Evolutionary conservation across 2,888 invertebrate species (phyloP), one percentile per base, ranked within the genome.

Genomic region (Trichacis sp.): DNA sequence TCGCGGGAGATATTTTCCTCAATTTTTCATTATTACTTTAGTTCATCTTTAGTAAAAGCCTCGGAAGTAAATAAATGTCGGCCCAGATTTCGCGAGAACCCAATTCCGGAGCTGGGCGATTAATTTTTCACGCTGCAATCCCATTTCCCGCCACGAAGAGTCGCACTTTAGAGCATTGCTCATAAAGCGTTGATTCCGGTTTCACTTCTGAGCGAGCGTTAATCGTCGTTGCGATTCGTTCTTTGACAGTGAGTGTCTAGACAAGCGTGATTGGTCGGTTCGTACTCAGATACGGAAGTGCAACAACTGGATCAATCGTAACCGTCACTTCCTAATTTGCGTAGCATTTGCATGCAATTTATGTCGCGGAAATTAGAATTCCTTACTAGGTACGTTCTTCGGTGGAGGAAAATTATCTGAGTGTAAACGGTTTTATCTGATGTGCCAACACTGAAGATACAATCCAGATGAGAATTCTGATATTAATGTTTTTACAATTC

Each of bases 191-290:
- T 67, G 58, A 69, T 62, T 67, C 63, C 55, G 68, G 72, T 73
- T 73, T 71, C 60, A 69, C 73, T 73, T 72, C 69, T n/a, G n/a
- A n/a, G n/a, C 66, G 59, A 67, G 47, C 64, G 69, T 53, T 68
- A 72, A 64, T 62, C 63, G 56, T 58, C 61, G 64, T 72, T 67
- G 64, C 69, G 64, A 61, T 59, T 45, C 46, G 63, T 65, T 65
- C 58, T 64, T 72, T 65, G 57, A 68, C 58, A 61, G 66, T 64
- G 69, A 72, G 67, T 63, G 63, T 65, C 53, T 56, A 64, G 59
- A 64, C 60, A 56, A 61, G 57, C 49, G 58, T 48, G 64, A 64
- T 57, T 52, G 47, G 56, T 48, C 46, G 57, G 53, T 55, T 18
- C 43, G 51, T 47, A 57, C 47, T 43, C 50, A 65, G 57, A 59